These are phyloP conservation scores for Strongylocentrotus purpuratus DNA, from an alignment of 35 echinoderm and acorn worm species.

Conservation along the genomic window DNA sequence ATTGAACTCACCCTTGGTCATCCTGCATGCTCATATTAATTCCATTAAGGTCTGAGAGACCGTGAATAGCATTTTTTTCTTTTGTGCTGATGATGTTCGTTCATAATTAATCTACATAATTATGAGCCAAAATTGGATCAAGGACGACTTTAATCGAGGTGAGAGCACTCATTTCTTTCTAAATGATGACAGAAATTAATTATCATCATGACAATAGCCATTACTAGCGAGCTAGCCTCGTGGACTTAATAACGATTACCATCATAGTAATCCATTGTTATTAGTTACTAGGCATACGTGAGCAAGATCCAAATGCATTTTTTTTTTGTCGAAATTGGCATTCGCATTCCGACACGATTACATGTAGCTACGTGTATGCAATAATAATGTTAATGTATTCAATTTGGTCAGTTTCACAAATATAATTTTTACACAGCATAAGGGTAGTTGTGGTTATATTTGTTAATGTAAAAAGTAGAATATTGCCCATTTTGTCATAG, in stretches of 20 bases:
- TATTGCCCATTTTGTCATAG: too few species aligned
- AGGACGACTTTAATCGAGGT: background rate
- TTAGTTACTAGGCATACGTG: background rate
- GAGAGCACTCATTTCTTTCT: background rate
- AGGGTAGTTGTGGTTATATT: too few species aligned
- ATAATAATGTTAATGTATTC: too few species aligned
- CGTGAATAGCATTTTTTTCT: too few species aligned
- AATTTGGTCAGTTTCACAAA: too few species aligned
- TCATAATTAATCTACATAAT: background rate
- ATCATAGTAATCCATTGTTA: background rate
- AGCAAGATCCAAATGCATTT: background rate
- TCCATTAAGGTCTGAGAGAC: too few species aligned
- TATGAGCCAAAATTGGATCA: background rate
- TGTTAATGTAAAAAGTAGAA: too few species aligned
- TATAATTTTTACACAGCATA: too few species aligned
- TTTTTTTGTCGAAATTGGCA: background rate
- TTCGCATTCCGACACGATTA: background rate
- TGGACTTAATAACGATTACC: background rate
- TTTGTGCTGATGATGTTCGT: background rate
- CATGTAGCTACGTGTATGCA: too few species aligned
- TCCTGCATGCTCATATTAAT: background rate
- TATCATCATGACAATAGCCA: background rate
- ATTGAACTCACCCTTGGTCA: background rate
- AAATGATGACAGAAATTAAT: background rate
- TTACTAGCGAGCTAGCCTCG: background rate